Evolutionary conservation across 2,797 vertebrate genomes (phyloP), one percentile per base, ranked within the genome.

Genomic region (Coilia nasus): DNA sequence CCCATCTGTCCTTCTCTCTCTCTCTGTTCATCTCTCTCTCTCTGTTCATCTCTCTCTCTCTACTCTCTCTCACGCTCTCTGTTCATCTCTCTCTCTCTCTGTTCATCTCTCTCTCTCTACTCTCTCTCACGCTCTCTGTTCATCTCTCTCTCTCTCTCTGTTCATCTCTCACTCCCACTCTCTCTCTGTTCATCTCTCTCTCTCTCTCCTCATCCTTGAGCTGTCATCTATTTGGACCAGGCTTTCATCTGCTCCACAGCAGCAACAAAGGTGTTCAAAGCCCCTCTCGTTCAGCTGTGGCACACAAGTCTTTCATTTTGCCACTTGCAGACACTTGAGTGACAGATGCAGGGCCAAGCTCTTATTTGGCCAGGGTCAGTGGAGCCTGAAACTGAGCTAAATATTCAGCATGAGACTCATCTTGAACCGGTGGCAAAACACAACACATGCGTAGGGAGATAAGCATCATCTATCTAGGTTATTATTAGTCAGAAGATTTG

Each of bases 241-340:
- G 89, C 89, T 91, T 92, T 93, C 95, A 94, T 93, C 87, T 85
- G 92, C 91, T 91, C 83, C 92, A 92, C 89, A 87, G 92, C 94
- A 92, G 93, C 88, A 92, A 93, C 91, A 91, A 91, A 95, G 93
- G 85, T 88, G 85, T 86, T 88, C 75, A 83, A 94, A 92, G 91
- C 92, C 86, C 89, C 59, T 1, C 91, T 89, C 92, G 35, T 93
- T 89, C 91, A 92, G 93, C 87, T 89, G 90, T 92, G 92, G 91
- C 60, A 71, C 81, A 15, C 25, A 71, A 71, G 64, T 19, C 59
- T 88, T 85, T 87, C 75, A 84, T 89, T 88, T 85, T 78, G 62
- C 83, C 64, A 54, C 71, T 81, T 67, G 35, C 80, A 85, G 84
- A 83, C 87, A 85, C 84, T 81, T 82, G 85, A 82, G 62, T 81